Conservation (phyloP, 2,113 vertebrate species). For the Gallinago paraguaiae region DNA sequence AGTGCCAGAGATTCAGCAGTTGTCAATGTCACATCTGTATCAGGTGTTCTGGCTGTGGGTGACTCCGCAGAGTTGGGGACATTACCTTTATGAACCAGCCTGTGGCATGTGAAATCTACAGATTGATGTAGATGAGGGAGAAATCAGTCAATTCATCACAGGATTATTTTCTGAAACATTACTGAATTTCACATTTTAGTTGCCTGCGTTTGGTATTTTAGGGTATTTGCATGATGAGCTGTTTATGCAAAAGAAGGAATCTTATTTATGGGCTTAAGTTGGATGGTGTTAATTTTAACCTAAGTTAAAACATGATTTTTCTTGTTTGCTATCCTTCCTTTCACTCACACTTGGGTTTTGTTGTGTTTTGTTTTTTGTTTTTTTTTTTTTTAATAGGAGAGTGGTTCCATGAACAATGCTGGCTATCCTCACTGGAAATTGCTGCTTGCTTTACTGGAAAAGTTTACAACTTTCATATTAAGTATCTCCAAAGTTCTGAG, state of each 20-base stretch:
- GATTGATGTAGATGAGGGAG: neutral
- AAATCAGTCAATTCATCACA: neutral
- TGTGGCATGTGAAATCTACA: neutral
- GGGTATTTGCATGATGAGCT: neutral
- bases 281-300: neutral
- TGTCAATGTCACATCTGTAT: neutral
- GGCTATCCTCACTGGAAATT: neutral
- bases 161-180: neutral
- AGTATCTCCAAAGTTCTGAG: neutral
- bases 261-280: neutral
- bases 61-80: neutral
- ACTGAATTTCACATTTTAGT: neutral
- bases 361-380: neutral
- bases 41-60: neutral
- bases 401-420: neutral
- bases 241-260: neutral
- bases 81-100: too few species aligned
- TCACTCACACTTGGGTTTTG: neutral
- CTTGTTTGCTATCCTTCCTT: neutral
- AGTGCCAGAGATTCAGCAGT: neutral
- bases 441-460: neutral
- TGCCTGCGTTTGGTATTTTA: neutral
- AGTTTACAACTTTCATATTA: neutral
- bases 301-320: neutral
- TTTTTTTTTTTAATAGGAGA: neutral